A percentile compares a stretch with the other conserved stretches of the same genome.
These are phyloP conservation scores for Lysandra bellargus DNA, from an alignment of 2,888 invertebrate species.

Conservation along the genomic window DNA sequence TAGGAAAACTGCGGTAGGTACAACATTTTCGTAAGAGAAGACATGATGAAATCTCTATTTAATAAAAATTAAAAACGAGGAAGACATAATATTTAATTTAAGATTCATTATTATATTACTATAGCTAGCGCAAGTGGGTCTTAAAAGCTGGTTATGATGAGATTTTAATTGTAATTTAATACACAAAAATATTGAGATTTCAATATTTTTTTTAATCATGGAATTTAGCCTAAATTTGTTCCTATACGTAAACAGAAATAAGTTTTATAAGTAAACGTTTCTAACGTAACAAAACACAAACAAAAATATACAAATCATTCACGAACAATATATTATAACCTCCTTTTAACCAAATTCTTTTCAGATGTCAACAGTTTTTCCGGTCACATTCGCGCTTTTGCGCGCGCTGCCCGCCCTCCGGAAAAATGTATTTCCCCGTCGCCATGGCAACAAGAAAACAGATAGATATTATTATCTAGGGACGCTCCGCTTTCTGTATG, in stretches of 20 bases:
- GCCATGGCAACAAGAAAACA: conserved; percentile 70
- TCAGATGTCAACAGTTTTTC: conserved; percentile 29
- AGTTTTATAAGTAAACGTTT: neutral
- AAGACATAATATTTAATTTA: neutral
- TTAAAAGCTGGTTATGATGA: no score
- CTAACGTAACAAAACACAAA: neutral
- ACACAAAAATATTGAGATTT: no score
- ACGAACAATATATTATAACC: conserved; percentile 5
- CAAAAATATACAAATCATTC: conserved; percentile 23
- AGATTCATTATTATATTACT: no score
- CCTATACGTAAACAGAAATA: neutral
- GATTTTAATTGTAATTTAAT: no score
- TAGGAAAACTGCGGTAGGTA: neutral
- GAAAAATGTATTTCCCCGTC: conserved; percentile 70
- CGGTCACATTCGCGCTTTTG: conserved; percentile 49
- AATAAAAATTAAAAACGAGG: neutral
- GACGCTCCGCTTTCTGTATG: conserved; percentile 57
- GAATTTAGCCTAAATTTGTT: neutral
- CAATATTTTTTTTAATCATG: no score
- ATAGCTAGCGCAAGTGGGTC: no score
- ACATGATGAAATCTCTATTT: no score
- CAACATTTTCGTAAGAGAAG: no score
- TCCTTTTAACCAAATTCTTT: conserved; percentile 29
- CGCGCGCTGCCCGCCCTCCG: conserved; percentile 47
- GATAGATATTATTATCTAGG: conserved; percentile 64